Evolutionary conservation across 1,140 invertebrate species (phyloP).

Genomic region (Lordiphosa collinella): DNA sequence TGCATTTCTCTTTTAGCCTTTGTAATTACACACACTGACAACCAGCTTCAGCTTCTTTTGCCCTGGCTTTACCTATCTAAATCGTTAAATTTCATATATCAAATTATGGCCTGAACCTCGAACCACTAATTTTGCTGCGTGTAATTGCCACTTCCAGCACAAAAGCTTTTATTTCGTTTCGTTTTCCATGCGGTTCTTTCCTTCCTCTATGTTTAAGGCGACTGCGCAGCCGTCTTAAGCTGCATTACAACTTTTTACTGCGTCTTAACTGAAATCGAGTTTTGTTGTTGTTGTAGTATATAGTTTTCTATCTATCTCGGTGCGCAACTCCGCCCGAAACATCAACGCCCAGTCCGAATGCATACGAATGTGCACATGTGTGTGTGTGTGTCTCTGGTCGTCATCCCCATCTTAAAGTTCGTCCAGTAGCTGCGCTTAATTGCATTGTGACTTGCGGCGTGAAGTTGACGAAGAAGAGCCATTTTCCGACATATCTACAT

Average conservation of each 20-base stretch:
- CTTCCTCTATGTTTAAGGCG: slow-evolving; percentile 73
- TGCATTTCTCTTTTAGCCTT: slow-evolving; percentile 56
- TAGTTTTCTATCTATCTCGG: slow-evolving; percentile 64
- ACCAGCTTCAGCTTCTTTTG: slow-evolving; percentile 19
- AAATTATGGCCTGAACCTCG: slow-evolving; percentile 47
- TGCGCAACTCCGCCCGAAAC: slow-evolving; percentile 61
- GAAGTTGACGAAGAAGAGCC: slow-evolving; percentile 50
- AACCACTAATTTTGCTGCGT: slow-evolving; percentile 69
- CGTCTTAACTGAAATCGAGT: slow-evolving; percentile 78
- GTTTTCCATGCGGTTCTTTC: slow-evolving; percentile 64
- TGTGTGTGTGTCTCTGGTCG: slow-evolving; percentile 23
- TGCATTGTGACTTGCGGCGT: slow-evolving; percentile 76
- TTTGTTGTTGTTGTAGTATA: slow-evolving; percentile 37
- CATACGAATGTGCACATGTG: neutral
- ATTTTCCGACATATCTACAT: slow-evolving; percentile 34
- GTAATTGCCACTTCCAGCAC: slow-evolving; percentile 71
- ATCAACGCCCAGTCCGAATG: slow-evolving; percentile 51
- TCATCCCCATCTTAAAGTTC: slow-evolving; percentile 45
- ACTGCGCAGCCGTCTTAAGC: slow-evolving; percentile 72
- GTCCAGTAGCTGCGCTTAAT: slow-evolving; percentile 72
- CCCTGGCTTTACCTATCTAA: slow-evolving; percentile 34
- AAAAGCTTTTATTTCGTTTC: slow-evolving; percentile 63
- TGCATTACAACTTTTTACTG: slow-evolving; percentile 78
- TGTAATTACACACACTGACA: slow-evolving; percentile 27
- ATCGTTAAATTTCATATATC: slow-evolving; percentile 52